phyloP scores from a whole-genome alignment of 2,888 invertebrate genomes.

The Thecophora atra region DNA sequence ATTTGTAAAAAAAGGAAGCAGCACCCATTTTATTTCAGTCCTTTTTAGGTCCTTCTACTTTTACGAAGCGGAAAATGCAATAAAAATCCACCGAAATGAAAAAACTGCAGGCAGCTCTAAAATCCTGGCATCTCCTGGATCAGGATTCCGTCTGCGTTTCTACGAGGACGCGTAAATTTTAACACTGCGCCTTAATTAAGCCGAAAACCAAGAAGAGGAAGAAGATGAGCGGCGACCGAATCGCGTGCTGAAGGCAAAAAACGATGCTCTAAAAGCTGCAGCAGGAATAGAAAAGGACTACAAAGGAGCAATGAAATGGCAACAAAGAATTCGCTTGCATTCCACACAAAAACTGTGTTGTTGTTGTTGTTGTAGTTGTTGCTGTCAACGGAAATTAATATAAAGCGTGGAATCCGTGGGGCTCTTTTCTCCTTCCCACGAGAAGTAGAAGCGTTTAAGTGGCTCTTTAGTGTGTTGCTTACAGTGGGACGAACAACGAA shows the following conservation, averaged over 20 bases:
- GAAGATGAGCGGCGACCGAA: neutral
- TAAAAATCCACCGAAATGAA: slow-evolving; percentile 14
- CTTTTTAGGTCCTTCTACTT: slow-evolving; percentile 12
- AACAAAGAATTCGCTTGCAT: neutral
- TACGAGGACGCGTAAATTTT: slow-evolving; percentile 33
- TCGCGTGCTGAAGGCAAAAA: neutral
- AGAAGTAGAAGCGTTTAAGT: slow-evolving; percentile 31
- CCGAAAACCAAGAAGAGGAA: slow-evolving; percentile 10
- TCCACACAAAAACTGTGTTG: neutral
- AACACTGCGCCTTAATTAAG: slow-evolving; percentile 34
- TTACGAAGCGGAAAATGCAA: slow-evolving; percentile 17
- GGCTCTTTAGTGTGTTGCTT: neutral
- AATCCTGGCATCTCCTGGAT: slow-evolving; percentile 29
- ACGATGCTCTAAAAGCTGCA: neutral
- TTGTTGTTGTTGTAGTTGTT: slow-evolving; percentile 17
- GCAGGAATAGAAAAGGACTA: neutral
- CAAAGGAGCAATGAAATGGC: neutral
- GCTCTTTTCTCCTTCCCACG: slow-evolving; percentile 6
- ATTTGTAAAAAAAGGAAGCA: slow-evolving; percentile 16
- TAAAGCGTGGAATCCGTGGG: slow-evolving; percentile 31
- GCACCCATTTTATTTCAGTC: slow-evolving; percentile 2
- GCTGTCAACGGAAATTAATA: slow-evolving; percentile 32
- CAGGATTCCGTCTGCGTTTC: neutral
- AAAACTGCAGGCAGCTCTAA: slow-evolving; percentile 6
- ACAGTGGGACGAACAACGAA: neutral